phyloP scores from a whole-genome alignment of 1,140 invertebrate genomes.

The Microplitis demolitor region DNA sequence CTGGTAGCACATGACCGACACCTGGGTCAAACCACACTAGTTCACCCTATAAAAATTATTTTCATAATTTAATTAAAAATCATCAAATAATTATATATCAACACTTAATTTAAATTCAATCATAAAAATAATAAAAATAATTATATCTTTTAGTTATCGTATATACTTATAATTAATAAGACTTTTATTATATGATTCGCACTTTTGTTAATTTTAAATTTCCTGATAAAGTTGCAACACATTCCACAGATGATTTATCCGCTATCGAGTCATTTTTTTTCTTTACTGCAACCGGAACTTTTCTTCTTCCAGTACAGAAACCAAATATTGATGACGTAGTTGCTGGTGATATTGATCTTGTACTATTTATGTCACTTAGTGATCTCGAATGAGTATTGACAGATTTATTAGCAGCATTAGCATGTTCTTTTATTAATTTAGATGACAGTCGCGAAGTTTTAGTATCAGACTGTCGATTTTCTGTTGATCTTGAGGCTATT shows the following conservation, averaged over 20 bases:
- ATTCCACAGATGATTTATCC: neutral
- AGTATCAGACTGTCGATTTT: conserved; percentile 18
- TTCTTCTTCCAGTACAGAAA: conserved; percentile 52
- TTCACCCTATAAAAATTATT: conserved; percentile 67
- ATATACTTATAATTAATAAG: neutral
- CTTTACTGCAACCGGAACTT: conserved; percentile 15
- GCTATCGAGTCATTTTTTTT: conserved; percentile 6
- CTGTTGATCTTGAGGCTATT: conserved; percentile 30
- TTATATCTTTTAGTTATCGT: too few relatives aligned
- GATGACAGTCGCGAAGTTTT: conserved; percentile 29
- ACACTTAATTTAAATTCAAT: neutral
- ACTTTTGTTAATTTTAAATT: conserved; percentile 2
- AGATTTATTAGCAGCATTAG: conserved; percentile 38
- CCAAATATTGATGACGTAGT: conserved; percentile 54
- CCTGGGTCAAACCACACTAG: conserved; percentile 93
- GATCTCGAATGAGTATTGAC: conserved; percentile 32
- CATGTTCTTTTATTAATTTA: conserved; percentile 41
- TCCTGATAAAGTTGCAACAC: neutral
- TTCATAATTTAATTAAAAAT: neutral
- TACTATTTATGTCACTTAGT: conserved; percentile 36
- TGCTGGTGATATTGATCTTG: conserved; percentile 33
- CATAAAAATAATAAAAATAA: neutral
- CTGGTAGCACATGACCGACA: conserved; percentile 84
- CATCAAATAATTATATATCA: neutral
- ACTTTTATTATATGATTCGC: neutral